A percentile compares a stretch with the other conserved stretches of the same genome.
Evolutionary conservation across 2,797 vertebrate species (phyloP).

Genomic region (Urocyon cinereoargenteus): DNA sequence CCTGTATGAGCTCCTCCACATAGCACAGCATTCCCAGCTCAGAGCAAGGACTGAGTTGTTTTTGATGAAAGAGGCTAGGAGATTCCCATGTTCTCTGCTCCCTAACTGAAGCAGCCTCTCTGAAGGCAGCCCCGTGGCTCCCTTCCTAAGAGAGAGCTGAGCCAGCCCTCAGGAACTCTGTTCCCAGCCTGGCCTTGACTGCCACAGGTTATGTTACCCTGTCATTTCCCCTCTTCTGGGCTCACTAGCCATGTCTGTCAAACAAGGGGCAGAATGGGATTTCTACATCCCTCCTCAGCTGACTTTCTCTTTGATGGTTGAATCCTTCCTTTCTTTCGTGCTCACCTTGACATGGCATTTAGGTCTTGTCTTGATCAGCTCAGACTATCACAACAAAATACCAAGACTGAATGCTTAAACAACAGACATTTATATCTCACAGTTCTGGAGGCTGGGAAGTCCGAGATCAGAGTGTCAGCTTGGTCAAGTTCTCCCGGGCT

Average conservation of each 20-base stretch:
- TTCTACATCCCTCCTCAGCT: neutral
- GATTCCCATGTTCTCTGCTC: neutral
- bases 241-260: neutral
- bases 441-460: neutral
- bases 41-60: neutral
- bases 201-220: neutral
- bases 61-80: neutral
- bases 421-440: neutral
- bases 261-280: neutral
- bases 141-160: no score
- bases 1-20: neutral
- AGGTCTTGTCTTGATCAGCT: neutral
- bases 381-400: neutral
- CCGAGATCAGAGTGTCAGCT: neutral
- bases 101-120: neutral
- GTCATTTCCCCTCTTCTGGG: neutral
- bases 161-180: no score
- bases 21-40: neutral
- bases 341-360: neutral
- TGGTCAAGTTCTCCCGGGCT: neutral
- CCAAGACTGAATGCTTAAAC: neutral
- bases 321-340: neutral
- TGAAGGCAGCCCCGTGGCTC: neutral
- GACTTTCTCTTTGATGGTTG: neutral
- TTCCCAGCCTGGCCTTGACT: neutral